Conservation (phyloP, 2,113 vertebrate genomes). For the Crypturellus undulatus region DNA sequence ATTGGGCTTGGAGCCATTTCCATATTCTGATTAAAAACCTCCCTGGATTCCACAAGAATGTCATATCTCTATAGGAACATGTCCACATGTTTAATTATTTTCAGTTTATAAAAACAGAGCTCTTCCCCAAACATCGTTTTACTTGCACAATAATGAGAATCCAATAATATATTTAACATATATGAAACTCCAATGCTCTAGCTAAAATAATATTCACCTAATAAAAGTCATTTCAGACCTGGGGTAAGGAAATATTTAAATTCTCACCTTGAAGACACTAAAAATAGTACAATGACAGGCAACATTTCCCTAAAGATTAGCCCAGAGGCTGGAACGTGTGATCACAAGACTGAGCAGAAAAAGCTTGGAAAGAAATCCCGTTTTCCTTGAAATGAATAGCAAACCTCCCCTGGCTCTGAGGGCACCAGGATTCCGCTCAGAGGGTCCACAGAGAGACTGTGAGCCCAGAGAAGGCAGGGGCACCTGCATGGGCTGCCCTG, state of each 20-base stretch:
- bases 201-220: background rate
- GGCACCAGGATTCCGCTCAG: background rate
- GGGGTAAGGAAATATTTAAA: background rate
- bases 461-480: rapidly evolving
- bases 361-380: background rate
- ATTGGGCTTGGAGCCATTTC: background rate
- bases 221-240: background rate
- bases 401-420: background rate
- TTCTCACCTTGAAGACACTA: background rate
- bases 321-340: background rate
- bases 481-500: background rate
- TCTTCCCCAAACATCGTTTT: background rate
- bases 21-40: background rate
- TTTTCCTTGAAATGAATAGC: background rate
- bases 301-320: background rate
- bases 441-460: background rate
- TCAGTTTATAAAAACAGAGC: background rate
- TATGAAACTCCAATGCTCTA: background rate
- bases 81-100: background rate
- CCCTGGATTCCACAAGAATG: background rate
- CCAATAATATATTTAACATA: background rate
- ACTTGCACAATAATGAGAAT: background rate
- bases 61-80: background rate
- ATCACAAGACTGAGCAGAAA: background rate
- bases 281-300: background rate